Evolutionary conservation across 2,113 vertebrate species (phyloP).

Genomic region (Misgurnus anguillicaudatus): DNA sequence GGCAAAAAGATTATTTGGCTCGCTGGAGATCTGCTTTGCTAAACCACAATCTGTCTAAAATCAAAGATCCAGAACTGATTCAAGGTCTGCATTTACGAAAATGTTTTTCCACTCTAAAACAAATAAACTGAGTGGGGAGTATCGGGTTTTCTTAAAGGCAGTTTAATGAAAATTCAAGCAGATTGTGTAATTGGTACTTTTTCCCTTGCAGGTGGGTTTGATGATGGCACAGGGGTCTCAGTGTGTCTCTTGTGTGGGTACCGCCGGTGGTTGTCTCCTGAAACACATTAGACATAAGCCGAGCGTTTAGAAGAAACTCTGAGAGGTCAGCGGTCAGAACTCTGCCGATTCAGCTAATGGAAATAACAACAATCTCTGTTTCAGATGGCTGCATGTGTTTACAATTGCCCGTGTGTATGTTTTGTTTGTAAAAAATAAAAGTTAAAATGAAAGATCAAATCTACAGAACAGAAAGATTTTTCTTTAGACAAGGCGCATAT

Average conservation of each 20-base stretch:
- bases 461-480: slow-evolving; percentile 1
- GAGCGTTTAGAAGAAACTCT: background rate
- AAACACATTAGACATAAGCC: slow-evolving; percentile 43
- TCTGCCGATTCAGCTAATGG: slow-evolving; percentile 24
- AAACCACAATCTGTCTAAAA: background rate
- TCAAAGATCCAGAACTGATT: background rate
- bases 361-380: slow-evolving; percentile 26
- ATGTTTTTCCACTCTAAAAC: background rate
- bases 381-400: slow-evolving; percentile 31
- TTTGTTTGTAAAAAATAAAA: slow-evolving; percentile 13
- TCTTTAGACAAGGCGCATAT: slow-evolving; percentile 2
- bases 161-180: background rate
- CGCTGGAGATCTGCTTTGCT: background rate
- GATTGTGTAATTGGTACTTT: slow-evolving; percentile 15
- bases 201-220: slow-evolving; percentile 46
- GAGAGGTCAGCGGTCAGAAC: slow-evolving; percentile 19
- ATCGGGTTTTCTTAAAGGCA: slow-evolving; percentile 57
- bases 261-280: slow-evolving; percentile 73
- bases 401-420: background rate
- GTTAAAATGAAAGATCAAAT: slow-evolving; percentile 16
- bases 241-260: slow-evolving; percentile 60
- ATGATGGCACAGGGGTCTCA: slow-evolving; percentile 19
- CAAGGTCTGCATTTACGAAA: background rate
- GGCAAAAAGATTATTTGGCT: background rate
- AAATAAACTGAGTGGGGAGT: background rate